These are phyloP conservation scores for Dicrurus megarhynchus DNA, from an alignment of 2,113 vertebrate genomes.

Conservation along the genomic window DNA sequence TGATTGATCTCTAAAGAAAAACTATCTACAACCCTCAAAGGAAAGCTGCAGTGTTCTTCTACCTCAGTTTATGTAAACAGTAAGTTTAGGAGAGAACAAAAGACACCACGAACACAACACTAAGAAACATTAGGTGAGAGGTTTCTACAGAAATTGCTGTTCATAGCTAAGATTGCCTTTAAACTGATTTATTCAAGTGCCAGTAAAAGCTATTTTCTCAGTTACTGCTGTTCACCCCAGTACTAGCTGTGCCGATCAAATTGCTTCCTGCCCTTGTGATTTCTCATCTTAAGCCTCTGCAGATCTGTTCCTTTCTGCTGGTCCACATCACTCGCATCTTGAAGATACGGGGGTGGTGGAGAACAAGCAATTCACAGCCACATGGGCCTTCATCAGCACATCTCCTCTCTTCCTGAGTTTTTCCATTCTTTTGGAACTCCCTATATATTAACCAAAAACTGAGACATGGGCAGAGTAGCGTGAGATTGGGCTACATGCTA, in stretches of 20 bases:
- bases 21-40: background rate
- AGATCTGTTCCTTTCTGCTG: background rate
- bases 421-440: background rate
- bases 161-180: background rate
- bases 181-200: background rate
- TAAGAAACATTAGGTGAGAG: background rate
- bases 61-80: background rate
- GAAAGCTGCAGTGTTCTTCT: background rate
- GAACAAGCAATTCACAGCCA: background rate
- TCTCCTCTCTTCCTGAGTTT: background rate
- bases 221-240: background rate
- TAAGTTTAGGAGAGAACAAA: background rate
- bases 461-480: background rate
- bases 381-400: background rate
- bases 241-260: background rate
- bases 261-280: background rate
- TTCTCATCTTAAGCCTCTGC: background rate
- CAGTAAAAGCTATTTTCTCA: background rate
- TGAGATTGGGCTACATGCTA: background rate
- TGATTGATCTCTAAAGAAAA: background rate
- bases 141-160: background rate
- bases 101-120: background rate
- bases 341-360: background rate
- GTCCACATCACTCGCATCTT: background rate
- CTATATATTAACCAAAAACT: background rate